Evolutionary conservation across 2,113 vertebrate species (phyloP), one percentile per base, ranked within the genome.

Genomic region (Isurus oxyrinchus): DNA sequence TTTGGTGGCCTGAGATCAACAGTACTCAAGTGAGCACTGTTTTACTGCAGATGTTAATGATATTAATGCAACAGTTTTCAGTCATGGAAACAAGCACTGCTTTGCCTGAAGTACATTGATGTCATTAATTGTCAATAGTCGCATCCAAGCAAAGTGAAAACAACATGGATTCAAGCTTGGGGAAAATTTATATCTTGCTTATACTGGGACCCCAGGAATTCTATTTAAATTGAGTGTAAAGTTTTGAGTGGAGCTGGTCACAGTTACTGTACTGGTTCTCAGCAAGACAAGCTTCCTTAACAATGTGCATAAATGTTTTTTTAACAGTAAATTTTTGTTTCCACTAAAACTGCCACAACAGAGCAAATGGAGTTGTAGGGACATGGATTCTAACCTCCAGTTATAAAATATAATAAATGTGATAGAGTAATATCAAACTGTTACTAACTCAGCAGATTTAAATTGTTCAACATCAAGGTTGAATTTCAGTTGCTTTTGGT

Each of bases 1-100:
- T 61, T 0, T 0, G 44, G 96, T 96, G 97, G 97, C 97, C 97
- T 97, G 97, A 97, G 97, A 97, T 97, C 97, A 1, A 96, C 93
- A 84, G 84, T 97, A 97, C 97, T 97, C 97, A 97, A 96, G 97
- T n/a, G 90, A 61, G 1, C 59, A 66, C 35, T 40, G 59, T 23
- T 94, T 94, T 94, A 94, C 61, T 61, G 1, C 90, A 66, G 59
- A 40, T 44, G n/a, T 63, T 63, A 94, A 94, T 63, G 59, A 94
- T 94, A 94, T 61, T 19, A 94, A 94, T 61, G 27, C 57, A n/a
- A 57, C 88, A 93, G 14, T 93, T 93, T 93, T 61, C 57, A 93
- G 10, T 61, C 53, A 13, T 90, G 10, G 87, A 90, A 90, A 13
- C 3, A 31, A 57, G 6, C 2, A 93, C 35, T 63, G 13, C 90